Conservation (phyloP, 1,140 invertebrate genomes). For the Ooceraea biroi region DNA sequence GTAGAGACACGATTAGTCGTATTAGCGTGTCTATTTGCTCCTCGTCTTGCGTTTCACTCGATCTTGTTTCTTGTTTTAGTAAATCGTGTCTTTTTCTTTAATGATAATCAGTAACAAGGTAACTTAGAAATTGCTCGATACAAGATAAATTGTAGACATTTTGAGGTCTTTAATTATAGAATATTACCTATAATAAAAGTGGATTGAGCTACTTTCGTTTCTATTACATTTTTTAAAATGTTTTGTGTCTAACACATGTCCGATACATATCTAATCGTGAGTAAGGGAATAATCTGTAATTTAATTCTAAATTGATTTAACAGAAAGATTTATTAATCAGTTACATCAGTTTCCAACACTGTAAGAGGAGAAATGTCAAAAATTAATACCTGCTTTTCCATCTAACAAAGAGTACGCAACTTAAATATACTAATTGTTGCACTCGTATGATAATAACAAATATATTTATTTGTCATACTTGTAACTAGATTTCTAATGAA, state of each 20-base stretch:
- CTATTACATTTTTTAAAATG: background rate
- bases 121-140: conserved; percentile 24
- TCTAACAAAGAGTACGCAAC: too few species aligned
- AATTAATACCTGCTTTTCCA: too few species aligned
- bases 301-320: too few species aligned
- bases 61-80: conserved; percentile 24
- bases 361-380: too few species aligned
- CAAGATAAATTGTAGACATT: conserved; percentile 28
- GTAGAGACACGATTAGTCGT: background rate
- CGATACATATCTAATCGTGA: conserved; percentile 1
- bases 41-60: conserved; percentile 4
- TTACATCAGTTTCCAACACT: too few species aligned
- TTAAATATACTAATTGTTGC: too few species aligned
- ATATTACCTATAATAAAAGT: conserved; percentile 35
- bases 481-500: too few species aligned
- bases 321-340: too few species aligned
- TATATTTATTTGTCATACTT: too few species aligned
- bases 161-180: conserved; percentile 23
- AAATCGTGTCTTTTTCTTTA: conserved; percentile 9
- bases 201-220: background rate
- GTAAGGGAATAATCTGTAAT: too few species aligned
- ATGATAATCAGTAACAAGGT: conserved; percentile 1
- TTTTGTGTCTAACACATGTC: conserved; percentile 51
- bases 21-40: background rate
- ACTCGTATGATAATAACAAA: too few species aligned